Evolutionary conservation across 2,797 vertebrate genomes (phyloP), one percentile per base, ranked within the genome.

Genomic region (Dromococcyx pavoninus): DNA sequence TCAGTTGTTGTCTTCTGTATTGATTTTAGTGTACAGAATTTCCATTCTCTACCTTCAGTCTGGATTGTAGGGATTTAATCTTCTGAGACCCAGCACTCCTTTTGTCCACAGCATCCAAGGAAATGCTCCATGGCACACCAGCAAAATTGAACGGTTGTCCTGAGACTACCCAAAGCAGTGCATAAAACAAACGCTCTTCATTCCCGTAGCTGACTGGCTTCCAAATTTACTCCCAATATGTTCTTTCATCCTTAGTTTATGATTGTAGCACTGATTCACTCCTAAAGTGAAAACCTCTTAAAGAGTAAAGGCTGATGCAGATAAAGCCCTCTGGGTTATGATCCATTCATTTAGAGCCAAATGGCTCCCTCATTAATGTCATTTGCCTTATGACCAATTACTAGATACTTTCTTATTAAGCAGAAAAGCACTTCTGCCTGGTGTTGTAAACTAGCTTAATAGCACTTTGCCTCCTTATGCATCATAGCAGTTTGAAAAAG

Each of bases 201-300:
- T 54, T 82, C 24, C 43, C 32, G 24, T 19, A 76, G 48, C 10
- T 93, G 62, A 39, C 33, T 71, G 73, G 44, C 39, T 82, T 94
- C 73, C 80, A 90, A 76, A 81, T 87, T 90, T 73, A 84, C 33
- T 71, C 44, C 62, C 61, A 69, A 21, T 32, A 8, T 90, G 48
- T 64, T 90, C 22, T 90, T 58, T 72, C 21, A 46, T 71, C 43
- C 74, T 89, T 69, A 72, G 35, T 57, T 89, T 76, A 62, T 98
- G 97, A 98, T 98, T 98, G 98, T 98, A 98, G 97, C 95, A 96
- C 96, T 93, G 90, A 97, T 97, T 97, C 95, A 97, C 85, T 96
- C 80, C 96, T 81, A 98, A 97, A 98, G 98, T 97, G 88, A 95
- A 97, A 98, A 97, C 11, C 93, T 94, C 94, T 96, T 95, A 94